These are phyloP conservation scores for Drosophila albomicans DNA, from an alignment of 1,140 invertebrate species.

Conservation along the genomic window DNA sequence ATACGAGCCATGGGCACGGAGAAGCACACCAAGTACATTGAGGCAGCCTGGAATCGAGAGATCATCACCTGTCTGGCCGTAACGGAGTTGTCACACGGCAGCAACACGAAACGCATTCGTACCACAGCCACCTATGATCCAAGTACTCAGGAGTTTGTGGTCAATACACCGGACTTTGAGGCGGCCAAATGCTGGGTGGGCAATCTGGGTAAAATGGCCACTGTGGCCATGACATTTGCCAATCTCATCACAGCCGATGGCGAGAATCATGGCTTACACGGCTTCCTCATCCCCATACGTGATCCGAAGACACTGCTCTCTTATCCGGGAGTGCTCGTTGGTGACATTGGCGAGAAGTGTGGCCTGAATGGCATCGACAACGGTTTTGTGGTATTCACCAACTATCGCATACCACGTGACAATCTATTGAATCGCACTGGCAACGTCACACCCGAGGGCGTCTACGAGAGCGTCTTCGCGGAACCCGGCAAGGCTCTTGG, in stretches of 20 bases:
- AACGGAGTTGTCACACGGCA: slow-evolving; percentile 97
- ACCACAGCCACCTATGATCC: slow-evolving; percentile 96
- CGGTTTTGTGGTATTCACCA: slow-evolving; percentile 94
- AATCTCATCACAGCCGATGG: slow-evolving; percentile 92
- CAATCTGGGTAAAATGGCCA: slow-evolving; percentile 95
- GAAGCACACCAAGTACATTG: slow-evolving; percentile 89
- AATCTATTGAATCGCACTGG: slow-evolving; percentile 94
- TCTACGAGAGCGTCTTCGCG: slow-evolving; percentile 91
- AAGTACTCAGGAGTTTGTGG: slow-evolving; percentile 91
- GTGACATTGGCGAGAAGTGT: slow-evolving; percentile 95
- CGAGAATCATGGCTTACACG: slow-evolving; percentile 93
- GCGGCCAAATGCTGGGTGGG: slow-evolving; percentile 98
- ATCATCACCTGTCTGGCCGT: slow-evolving; percentile 93
- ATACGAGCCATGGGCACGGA: slow-evolving; percentile 91
- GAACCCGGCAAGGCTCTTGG: slow-evolving; percentile 92
- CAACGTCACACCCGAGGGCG: slow-evolving; percentile 93
- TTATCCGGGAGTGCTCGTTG: slow-evolving; percentile 89
- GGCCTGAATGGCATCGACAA: slow-evolving; percentile 96
- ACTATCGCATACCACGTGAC: slow-evolving; percentile 93
- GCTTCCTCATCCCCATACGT: slow-evolving; percentile 93
- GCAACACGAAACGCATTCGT: slow-evolving; percentile 95
- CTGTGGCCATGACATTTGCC: slow-evolving; percentile 95
- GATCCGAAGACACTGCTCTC: slow-evolving; percentile 90
- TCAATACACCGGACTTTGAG: slow-evolving; percentile 97
- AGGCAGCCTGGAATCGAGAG: slow-evolving; percentile 89